A percentile compares a stretch with the other conserved stretches of the same genome.
These are phyloP conservation scores for Ectemnius cavifrons DNA, from an alignment of 2,888 invertebrate species.

Conservation along the genomic window DNA sequence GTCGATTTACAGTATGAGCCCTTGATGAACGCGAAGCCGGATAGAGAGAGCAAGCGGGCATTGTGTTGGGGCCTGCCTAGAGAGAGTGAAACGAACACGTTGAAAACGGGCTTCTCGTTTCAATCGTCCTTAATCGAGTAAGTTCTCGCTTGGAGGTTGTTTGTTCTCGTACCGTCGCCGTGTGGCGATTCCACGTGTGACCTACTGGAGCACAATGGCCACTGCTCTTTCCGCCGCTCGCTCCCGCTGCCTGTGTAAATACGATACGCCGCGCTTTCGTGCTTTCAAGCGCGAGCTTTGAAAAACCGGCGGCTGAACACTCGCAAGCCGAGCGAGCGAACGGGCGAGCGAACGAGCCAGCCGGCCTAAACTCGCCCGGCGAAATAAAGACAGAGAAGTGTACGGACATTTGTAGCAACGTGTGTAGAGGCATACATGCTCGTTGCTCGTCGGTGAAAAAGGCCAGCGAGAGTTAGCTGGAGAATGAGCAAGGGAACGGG, in stretches of 20 bases:
- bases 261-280: constrained; percentile 67
- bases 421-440: background rate
- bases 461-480: background rate
- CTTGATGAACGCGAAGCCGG: constrained; percentile 9
- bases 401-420: constrained; percentile 20
- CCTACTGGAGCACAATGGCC: constrained; percentile 62
- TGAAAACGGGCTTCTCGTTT: constrained; percentile 56
- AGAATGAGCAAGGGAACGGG: constrained; percentile 4
- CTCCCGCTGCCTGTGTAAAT: constrained; percentile 67
- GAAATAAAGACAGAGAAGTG: constrained; percentile 16
- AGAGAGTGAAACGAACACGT: constrained; percentile 22
- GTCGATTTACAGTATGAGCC: constrained; percentile 38
- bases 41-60: constrained; percentile 38
- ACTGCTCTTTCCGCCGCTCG: constrained; percentile 55
- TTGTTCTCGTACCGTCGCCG: constrained; percentile 53
- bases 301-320: constrained; percentile 35
- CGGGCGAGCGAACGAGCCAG: constrained; percentile 28
- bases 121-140: constrained; percentile 68
- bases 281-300: constrained; percentile 61
- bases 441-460: background rate
- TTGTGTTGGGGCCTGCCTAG: constrained; percentile 26
- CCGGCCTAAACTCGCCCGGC: background rate
- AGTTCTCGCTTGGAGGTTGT: constrained; percentile 61
- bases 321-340: constrained; percentile 41
- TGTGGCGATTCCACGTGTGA: constrained; percentile 58